A percentile compares a stretch with the other conserved stretches of the same genome.
Evolutionary conservation across 1,140 invertebrate genomes (phyloP).

Genomic region (Mizuhopecten yessoensis): DNA sequence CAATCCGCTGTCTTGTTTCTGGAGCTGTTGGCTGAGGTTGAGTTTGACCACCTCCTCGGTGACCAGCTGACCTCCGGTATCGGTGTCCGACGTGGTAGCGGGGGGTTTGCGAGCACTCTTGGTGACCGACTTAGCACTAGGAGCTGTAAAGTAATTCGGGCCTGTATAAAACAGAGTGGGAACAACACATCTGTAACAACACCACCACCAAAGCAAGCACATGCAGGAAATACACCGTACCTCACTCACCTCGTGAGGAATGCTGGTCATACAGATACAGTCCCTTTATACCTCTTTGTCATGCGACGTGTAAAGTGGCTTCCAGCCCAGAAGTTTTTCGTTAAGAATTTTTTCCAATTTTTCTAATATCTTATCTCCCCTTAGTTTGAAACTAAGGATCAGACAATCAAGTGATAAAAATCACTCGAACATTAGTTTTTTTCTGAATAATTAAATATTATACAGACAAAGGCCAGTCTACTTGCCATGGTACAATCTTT

Average conservation of each 20-base stretch:
- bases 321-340: too few relatives aligned
- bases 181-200: neutral
- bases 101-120: conserved; percentile 61
- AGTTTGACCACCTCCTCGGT: conserved; percentile 56
- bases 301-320: too few relatives aligned
- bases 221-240: neutral
- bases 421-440: too few relatives aligned
- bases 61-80: conserved; percentile 49
- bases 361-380: too few relatives aligned
- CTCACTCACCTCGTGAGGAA: neutral
- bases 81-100: neutral
- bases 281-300: neutral
- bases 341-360: too few relatives aligned
- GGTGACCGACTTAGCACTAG: conserved; percentile 65
- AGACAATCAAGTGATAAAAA: too few relatives aligned
- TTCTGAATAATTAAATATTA: too few relatives aligned
- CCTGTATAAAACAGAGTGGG: conserved; percentile 51
- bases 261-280: neutral
- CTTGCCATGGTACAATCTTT: too few relatives aligned
- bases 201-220: neutral
- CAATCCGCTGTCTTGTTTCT: conserved; percentile 46
- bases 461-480: too few relatives aligned
- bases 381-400: too few relatives aligned
- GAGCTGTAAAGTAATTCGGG: conserved; percentile 65
- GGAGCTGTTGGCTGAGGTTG: neutral